Conservation (phyloP, 1,140 invertebrate species). For the Metopolophium dirhodum region DNA sequence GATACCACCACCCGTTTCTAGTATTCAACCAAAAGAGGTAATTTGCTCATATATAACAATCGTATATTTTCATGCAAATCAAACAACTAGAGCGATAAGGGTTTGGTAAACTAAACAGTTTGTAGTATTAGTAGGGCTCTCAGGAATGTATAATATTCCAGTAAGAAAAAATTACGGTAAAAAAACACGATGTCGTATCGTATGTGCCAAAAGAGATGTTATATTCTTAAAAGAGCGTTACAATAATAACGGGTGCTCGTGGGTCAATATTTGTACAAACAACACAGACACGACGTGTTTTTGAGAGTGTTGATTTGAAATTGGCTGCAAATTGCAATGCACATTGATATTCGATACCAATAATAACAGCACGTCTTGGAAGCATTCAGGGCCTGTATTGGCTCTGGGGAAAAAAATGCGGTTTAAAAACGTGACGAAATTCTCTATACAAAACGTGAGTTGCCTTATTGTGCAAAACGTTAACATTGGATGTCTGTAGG, state of each 20-base stretch:
- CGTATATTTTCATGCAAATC: neutral
- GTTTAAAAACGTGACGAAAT: neutral
- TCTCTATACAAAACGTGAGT: neutral
- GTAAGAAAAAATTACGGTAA: neutral
- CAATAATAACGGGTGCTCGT: neutral
- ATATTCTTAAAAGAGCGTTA: neutral
- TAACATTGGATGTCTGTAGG: neutral
- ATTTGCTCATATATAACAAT: constrained; percentile 21
- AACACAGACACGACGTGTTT: neutral
- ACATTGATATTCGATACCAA: neutral
- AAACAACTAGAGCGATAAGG: neutral
- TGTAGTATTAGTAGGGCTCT: neutral
- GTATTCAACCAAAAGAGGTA: constrained; percentile 74
- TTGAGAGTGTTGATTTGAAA: neutral
- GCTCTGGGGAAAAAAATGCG: neutral
- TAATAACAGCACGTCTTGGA: neutral
- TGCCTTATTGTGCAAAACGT: neutral
- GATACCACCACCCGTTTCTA: constrained; percentile 68
- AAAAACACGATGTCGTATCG: neutral
- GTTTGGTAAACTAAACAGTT: neutral
- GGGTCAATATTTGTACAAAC: neutral
- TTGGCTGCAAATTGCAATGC: neutral
- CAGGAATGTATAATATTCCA: neutral
- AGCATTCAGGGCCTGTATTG: neutral
- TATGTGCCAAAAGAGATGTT: neutral